Evolutionary conservation across 2,113 vertebrate genomes (phyloP), one percentile per base, ranked within the genome.

Genomic region (Saimiri boliviensis): DNA sequence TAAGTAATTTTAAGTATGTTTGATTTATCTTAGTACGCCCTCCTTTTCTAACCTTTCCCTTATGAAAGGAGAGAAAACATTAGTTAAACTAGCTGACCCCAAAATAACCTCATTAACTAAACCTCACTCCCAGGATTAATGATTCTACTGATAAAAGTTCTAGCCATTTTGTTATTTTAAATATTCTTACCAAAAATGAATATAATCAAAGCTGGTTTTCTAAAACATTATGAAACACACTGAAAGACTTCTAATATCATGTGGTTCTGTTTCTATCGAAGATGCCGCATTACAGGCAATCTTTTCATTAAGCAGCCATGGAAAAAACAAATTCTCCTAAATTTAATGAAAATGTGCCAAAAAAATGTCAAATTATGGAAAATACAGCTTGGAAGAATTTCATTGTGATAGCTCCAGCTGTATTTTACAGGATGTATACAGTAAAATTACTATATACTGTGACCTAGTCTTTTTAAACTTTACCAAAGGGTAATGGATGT

Each of bases 231-330:
- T 74, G 82, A 84, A 86, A 81, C 92, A 93, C 42, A 82, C 5
- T 54, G 4, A n/a, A 89, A 66, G 20, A n/a, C 92, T 83, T 79
- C 25, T 93, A 60, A 49, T 63, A 58, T 17, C 40, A 27, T 63
- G 8, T 32, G 49, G 37, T 82, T 88, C 76, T 88, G 2, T 89
- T 93, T 91, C 21, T 88, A 58, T 21, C 16, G 63, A 1, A 68
- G 25, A 25, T 58, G 76, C 0, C 60, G 6, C 16, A 63, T 90
- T 54, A 32, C 52, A 73, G 27, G 35, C 27, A 81, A 82, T 97
- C 47, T 94, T 89, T 97, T 87, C 74, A 73, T 91, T 84, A 93
- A 94, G 20, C 52, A 82, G 14, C 56, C 66, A 52, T 8, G 16
- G 70, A 54, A 87, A 17, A 85, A 70, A 87, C 40, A 68, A 82